Percentiles rank a stretch among this genome's conserved stretches.
Conservation (phyloP, 1,140 invertebrate genomes). For the Calycopis cecrops region DNA sequence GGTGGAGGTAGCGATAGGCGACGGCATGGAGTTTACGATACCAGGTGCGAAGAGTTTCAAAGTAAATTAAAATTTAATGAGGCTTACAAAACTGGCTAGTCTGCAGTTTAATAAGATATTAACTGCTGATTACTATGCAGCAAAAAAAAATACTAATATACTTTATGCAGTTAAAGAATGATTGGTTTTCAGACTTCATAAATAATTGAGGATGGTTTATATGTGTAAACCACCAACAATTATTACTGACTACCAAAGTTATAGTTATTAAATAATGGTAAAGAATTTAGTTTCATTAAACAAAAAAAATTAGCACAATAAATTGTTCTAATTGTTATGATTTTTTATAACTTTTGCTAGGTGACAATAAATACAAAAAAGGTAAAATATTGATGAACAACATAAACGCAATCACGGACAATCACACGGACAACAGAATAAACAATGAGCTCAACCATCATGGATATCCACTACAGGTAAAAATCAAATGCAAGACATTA, state of each 20-base stretch:
- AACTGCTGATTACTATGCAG: too few species aligned
- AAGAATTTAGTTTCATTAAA: too few species aligned
- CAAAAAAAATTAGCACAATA: neutral
- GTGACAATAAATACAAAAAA: conserved; percentile 85
- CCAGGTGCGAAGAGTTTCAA: conserved; percentile 77
- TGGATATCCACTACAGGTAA: conserved; percentile 77
- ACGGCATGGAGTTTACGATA: conserved; percentile 94
- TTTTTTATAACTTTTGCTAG: conserved; percentile 42
- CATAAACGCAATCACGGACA: conserved; percentile 80
- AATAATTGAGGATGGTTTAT: too few species aligned
- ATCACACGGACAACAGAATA: conserved; percentile 84
- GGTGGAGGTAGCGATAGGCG: conserved; percentile 91
- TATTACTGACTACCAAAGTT: too few species aligned
- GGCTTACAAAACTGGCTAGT: too few species aligned
- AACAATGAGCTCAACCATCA: conserved; percentile 84
- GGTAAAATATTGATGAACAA: conserved; percentile 83
- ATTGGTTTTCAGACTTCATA: too few species aligned
- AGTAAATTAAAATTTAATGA: conserved; percentile 7
- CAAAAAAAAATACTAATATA: too few species aligned
- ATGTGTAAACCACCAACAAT: too few species aligned
- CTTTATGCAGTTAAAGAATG: too few species aligned
- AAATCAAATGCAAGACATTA: too few species aligned
- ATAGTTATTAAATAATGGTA: too few species aligned
- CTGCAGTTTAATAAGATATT: too few species aligned
- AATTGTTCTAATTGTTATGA: neutral